phyloP scores from a whole-genome alignment of 1,140 invertebrate genomes.

The Danaus melanippus region DNA sequence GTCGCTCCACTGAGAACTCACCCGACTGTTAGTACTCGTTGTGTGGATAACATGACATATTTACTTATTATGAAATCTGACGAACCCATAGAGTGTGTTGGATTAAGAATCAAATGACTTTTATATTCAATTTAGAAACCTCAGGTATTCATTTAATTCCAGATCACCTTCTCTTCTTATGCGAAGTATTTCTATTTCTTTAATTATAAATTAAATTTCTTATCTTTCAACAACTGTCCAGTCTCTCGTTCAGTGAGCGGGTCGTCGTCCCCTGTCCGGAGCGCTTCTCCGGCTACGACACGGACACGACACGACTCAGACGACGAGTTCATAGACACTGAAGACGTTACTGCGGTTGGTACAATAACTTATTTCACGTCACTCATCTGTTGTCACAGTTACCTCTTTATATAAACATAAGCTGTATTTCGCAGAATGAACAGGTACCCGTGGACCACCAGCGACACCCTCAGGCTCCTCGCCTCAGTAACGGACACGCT shows the following conservation, averaged over 20 bases:
- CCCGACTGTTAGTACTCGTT: conserved; percentile 69
- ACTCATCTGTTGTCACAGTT: background rate
- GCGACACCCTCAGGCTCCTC: conserved; percentile 20
- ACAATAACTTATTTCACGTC: background rate
- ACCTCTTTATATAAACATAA: background rate
- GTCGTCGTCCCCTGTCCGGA: conserved; percentile 71
- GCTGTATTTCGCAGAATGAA: conserved; percentile 27
- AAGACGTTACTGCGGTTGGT: conserved; percentile 73
- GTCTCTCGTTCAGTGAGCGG: conserved; percentile 73
- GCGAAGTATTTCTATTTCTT: too few species aligned
- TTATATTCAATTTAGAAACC: too few species aligned
- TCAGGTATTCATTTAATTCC: too few species aligned
- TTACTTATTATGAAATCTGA: too few species aligned
- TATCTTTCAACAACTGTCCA: conserved; percentile 20
- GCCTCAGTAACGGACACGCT: conserved; percentile 57
- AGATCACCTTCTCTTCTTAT: too few species aligned
- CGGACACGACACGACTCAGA: conserved; percentile 76
- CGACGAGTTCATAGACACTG: conserved; percentile 84
- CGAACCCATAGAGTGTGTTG: too few species aligned
- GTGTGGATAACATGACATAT: too few species aligned
- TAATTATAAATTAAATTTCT: too few species aligned
- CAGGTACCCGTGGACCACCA: conserved; percentile 23
- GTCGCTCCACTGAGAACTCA: conserved; percentile 78
- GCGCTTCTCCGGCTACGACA: conserved; percentile 40
- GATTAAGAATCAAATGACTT: too few species aligned